Evolutionary conservation across 1,140 invertebrate genomes (phyloP), one percentile per base, ranked within the genome.

Genomic region (Aphelenchoides avenae): DNA sequence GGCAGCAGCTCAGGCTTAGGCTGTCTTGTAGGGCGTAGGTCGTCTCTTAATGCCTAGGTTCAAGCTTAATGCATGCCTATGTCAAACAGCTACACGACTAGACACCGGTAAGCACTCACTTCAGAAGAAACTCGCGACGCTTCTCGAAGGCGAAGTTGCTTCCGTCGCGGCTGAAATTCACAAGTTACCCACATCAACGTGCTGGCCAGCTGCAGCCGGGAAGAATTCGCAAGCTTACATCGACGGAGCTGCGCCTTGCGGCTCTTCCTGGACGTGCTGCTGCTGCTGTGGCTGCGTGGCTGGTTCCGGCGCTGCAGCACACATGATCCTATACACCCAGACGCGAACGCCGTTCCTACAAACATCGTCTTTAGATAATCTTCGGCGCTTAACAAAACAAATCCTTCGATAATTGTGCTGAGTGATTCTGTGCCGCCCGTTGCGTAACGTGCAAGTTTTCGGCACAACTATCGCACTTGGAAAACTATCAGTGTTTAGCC

Each of bases 241-340:
- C n/a, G n/a, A n/a, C n/a, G n/a, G n/a, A n/a, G n/a, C n/a, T n/a
- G n/a, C n/a, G n/a, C n/a, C n/a, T 29, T 46, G 3, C n/a, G 34
- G 5, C 26, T 7, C 15, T 20, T 7, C 30, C 18, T 20, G 30
- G 9, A 44, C 3, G 40, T 48, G 51, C 48, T 31, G 24, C 51
- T 51, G 48, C 51, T 47, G 44, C 41, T 48, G 48, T n/a, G 22
- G 30, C 30, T 51, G 54, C 36, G 13, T 30, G 33, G 57, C 20
- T n/a, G 53, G n/a, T 13, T 22, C 3, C 67, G 60, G 20, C 27
- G 11, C 26, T 11, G 24, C 29, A 37, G 64, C 51, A 53, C 72
- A 75, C 50, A 75, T 67, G 27, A 77, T 68, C 31, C 73, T 44
- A 57, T 75, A 69, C 2, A 75, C 73, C 73, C 73, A 75, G 20